Percentiles rank a stretch among this genome's conserved stretches.
phyloP scores from a whole-genome alignment of 2,888 invertebrate species.

The Callimorpha dominula region DNA sequence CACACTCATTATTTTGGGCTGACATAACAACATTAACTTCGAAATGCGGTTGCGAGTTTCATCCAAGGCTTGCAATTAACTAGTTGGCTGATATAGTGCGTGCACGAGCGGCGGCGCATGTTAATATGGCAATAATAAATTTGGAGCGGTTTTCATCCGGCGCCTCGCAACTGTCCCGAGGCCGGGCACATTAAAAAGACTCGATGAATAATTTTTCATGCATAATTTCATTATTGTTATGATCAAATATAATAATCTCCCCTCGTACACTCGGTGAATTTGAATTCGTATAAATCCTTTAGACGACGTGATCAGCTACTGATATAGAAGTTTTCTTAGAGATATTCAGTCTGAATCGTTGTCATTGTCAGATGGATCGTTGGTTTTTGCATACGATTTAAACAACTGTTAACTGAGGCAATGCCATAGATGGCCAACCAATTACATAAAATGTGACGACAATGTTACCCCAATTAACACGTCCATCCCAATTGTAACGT shows the following conservation, averaged over 20 bases:
- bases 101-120: constrained; percentile 65
- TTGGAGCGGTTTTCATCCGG: constrained; percentile 74
- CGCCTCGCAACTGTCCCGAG: constrained; percentile 60
- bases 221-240: constrained; percentile 59
- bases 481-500: constrained; percentile 2
- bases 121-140: constrained; percentile 85
- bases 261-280: background rate
- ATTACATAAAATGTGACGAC: constrained; percentile 32
- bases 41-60: constrained; percentile 81
- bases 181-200: constrained; percentile 67
- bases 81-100: constrained; percentile 80
- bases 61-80: constrained; percentile 82
- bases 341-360: background rate
- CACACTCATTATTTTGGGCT: constrained; percentile 76
- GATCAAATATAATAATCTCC: background rate
- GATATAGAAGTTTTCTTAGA: background rate
- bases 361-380: background rate
- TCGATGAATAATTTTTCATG: constrained; percentile 69
- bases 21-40: constrained; percentile 79
- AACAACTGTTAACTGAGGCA: background rate
- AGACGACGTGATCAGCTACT: background rate
- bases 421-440: constrained; percentile 24
- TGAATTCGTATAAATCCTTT: background rate
- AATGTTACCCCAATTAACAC: background rate
- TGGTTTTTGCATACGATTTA: background rate